Evolutionary conservation across 2,888 invertebrate genomes (phyloP).

Genomic region (Bedellia somnulentella): DNA sequence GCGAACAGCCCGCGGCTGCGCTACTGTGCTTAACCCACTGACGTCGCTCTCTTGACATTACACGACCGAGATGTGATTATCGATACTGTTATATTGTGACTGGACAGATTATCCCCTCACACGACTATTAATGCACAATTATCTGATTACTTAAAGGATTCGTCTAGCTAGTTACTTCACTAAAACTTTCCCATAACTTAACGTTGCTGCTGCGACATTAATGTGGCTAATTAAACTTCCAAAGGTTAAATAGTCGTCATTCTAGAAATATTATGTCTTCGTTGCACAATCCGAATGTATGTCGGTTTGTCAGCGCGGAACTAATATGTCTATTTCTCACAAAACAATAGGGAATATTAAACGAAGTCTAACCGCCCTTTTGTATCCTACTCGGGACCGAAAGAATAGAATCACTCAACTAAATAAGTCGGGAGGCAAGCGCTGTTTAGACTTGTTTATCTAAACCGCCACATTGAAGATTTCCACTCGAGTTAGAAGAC

Average conservation of each 20-base stretch:
- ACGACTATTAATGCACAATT: conserved; percentile 30
- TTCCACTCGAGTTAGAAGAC: conserved; percentile 30
- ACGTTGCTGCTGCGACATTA: conserved; percentile 21
- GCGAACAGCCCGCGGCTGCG: conserved; percentile 26
- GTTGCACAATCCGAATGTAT: conserved; percentile 24
- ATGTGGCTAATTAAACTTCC: conserved; percentile 32
- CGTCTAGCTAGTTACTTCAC: conserved; percentile 9
- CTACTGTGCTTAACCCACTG: conserved; percentile 21
- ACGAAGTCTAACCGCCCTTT: conserved; percentile 12
- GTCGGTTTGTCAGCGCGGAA: conserved; percentile 22
- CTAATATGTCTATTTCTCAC: conserved; percentile 23
- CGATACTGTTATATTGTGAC: conserved; percentile 50
- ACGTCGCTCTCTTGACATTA: conserved; percentile 29
- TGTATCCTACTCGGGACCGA: conserved; percentile 20
- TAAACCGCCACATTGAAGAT: conserved; percentile 23
- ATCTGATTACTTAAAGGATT: conserved; percentile 24
- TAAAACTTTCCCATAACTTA: background rate
- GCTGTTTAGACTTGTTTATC: conserved; percentile 26
- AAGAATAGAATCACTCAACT: conserved; percentile 13
- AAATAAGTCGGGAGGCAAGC: conserved; percentile 11
- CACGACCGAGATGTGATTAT: conserved; percentile 42
- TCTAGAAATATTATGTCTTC: conserved; percentile 20
- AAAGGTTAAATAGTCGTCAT: conserved; percentile 22
- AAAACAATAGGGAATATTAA: conserved; percentile 29
- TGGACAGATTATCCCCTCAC: conserved; percentile 32